These are phyloP conservation scores for Meriones psammophilus DNA, from an alignment of 2,797 vertebrate genomes.

Conservation along the genomic window DNA sequence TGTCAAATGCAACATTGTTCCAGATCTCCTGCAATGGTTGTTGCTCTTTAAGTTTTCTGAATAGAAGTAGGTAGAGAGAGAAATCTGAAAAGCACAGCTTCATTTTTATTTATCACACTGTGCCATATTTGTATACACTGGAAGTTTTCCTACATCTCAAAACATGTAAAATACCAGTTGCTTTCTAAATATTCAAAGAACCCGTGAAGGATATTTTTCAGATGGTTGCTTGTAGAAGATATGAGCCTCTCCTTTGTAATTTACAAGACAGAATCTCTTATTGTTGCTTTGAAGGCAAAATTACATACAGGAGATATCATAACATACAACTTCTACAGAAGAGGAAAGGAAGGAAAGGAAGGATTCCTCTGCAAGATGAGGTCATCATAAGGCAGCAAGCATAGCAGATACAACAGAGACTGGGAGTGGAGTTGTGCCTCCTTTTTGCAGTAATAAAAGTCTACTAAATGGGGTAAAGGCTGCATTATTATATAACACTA, in stretches of 20 bases:
- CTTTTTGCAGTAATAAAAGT: background rate
- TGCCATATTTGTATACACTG: background rate
- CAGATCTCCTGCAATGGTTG: background rate
- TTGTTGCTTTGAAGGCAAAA: background rate
- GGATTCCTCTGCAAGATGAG: background rate
- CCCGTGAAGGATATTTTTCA: background rate
- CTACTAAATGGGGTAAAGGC: background rate
- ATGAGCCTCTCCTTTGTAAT: background rate
- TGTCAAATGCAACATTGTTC: background rate
- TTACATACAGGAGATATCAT: background rate
- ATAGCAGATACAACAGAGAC: background rate
- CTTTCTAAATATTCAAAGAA: background rate
- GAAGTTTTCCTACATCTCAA: background rate
- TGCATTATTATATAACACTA: background rate
- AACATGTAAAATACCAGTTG: background rate
- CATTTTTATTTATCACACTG: background rate
- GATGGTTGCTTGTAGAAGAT: background rate
- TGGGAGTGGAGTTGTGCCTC: rapidly evolving
- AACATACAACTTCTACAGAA: background rate
- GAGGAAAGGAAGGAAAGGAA: background rate
- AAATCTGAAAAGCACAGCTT: background rate
- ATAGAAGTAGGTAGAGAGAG: background rate
- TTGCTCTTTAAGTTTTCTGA: background rate
- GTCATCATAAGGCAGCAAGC: background rate
- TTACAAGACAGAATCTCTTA: background rate